Evolutionary conservation across 2,113 vertebrate genomes (phyloP), one percentile per base, ranked within the genome.

Genomic region (Anarhynchus alexandrinus): DNA sequence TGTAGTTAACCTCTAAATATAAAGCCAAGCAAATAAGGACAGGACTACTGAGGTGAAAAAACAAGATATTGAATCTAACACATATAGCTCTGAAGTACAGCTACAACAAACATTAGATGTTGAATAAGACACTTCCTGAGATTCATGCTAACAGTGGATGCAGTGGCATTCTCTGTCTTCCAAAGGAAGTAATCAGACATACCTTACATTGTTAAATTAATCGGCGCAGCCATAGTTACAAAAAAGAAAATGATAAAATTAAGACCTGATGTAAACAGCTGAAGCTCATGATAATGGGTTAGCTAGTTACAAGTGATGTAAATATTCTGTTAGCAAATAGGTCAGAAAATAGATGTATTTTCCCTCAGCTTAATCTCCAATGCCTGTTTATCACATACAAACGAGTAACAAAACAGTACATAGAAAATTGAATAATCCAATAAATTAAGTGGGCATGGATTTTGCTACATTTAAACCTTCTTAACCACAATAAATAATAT

Each of bases 111-210:
- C 14, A 54, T 11, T 45, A 18, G 23, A 32, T 1, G 2, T 19
- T 42, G 25, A 83, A 61, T 45, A 32, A 77, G 55, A 85, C 62
- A 62, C 58, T 88, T 95, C 55, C 81, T 38, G 55, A 83, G 69
- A 66, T 82, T 66, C 42, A 34, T 15, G 30, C 43, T 81, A 45
- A 27, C 76, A 78, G 45, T 58, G 67, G 43, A 67, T 55, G 22
- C 21, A 80, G 45, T 58, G 43, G 59, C 18, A 67, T 38, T 70
- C 42, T 71, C 23, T 34, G 16, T 47, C 80, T 88, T 70, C 81
- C 86, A 74, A 61, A 95, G 91, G 76, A 82, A 93, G 86, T 72
- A 64, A 86, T 78, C 59, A 79, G 93, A 67, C 86, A 93, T 72
- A 52, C 67, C 76, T 90, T 66, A 57, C 26, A 38, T 52, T 38